These are phyloP conservation scores for Platygyra sinensis DNA, from an alignment of 64 coral and sea anemone species.

Conservation along the genomic window DNA sequence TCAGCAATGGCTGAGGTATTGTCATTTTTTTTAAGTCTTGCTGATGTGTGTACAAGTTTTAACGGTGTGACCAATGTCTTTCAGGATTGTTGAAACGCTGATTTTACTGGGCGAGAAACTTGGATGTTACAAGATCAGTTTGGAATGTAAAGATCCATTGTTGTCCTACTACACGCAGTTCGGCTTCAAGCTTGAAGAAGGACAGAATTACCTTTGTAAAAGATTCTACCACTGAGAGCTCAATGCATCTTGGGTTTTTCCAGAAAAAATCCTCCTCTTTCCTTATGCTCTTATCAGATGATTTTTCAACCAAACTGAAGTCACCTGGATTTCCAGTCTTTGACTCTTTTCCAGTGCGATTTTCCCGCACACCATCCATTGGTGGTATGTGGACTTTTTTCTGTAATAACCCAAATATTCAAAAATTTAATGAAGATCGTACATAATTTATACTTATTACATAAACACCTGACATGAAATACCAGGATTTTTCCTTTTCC, in stretches of 20 bases:
- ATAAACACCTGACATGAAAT: no score
- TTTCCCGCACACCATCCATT: no score
- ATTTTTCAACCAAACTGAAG: not conserved
- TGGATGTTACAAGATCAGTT: slow-evolving; percentile 97
- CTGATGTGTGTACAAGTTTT: no score
- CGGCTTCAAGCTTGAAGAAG: slow-evolving; percentile 76
- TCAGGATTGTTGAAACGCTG: slow-evolving; percentile 91
- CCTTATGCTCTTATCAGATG: not conserved
- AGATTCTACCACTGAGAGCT: slow-evolving; percentile 77
- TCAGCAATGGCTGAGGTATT: no score
- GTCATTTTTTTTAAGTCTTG: no score
- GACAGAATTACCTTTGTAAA: slow-evolving; percentile 87
- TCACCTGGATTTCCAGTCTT: not conserved
- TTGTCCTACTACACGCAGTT: slow-evolving; percentile 84
- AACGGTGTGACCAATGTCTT: not conserved
- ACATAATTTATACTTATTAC: no score
- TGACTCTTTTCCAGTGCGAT: not conserved
- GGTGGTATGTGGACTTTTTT: no score
- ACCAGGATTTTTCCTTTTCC: no score
- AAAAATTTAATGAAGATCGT: no score
- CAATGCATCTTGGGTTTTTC: not conserved
- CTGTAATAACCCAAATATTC: no score
- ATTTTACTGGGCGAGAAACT: slow-evolving; percentile 79
- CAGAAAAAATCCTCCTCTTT: not conserved
- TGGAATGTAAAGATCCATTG: slow-evolving; percentile 83